A percentile compares a stretch with the other conserved stretches of the same genome.
Evolutionary conservation across 2,888 invertebrate species (phyloP).

Genomic region (Leistus spinibarbis): DNA sequence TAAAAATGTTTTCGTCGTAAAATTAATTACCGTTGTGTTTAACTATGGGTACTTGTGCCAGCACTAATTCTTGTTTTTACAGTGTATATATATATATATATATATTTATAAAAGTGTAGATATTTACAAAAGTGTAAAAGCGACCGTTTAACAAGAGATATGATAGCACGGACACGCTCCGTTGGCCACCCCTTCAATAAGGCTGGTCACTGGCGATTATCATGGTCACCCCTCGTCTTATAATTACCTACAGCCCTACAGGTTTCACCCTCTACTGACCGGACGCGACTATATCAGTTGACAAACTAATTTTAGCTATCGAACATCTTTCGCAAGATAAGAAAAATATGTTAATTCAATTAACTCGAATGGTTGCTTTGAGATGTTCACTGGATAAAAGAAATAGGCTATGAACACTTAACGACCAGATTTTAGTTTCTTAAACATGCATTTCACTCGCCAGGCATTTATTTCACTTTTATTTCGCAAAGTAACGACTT

Average conservation of each 20-base stretch:
- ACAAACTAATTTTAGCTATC: neutral
- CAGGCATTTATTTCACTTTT: too few species aligned
- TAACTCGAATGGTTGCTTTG: too few species aligned
- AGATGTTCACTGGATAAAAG: too few species aligned
- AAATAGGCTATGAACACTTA: too few species aligned
- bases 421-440: too few species aligned
- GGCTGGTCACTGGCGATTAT: slow-evolving; percentile 5
- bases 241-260: neutral
- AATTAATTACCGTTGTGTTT: neutral
- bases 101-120: too few species aligned
- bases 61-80: neutral
- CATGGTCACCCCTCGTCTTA: slow-evolving; percentile 10
- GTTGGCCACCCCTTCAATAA: slow-evolving; percentile 14
- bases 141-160: slow-evolving; percentile 24
- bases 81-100: neutral
- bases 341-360: too few species aligned
- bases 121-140: too few species aligned
- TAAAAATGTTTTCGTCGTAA: too few species aligned
- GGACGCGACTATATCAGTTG: neutral
- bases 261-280: slow-evolving; percentile 23
- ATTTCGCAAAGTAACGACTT: too few species aligned
- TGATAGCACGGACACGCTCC: slow-evolving; percentile 6
- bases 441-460: too few species aligned
- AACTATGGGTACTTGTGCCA: neutral
- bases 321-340: too few species aligned